A percentile compares a stretch with the other conserved stretches of the same genome.
Evolutionary conservation across 2,113 vertebrate species (phyloP).

Genomic region (Cyprinodon variegatus): DNA sequence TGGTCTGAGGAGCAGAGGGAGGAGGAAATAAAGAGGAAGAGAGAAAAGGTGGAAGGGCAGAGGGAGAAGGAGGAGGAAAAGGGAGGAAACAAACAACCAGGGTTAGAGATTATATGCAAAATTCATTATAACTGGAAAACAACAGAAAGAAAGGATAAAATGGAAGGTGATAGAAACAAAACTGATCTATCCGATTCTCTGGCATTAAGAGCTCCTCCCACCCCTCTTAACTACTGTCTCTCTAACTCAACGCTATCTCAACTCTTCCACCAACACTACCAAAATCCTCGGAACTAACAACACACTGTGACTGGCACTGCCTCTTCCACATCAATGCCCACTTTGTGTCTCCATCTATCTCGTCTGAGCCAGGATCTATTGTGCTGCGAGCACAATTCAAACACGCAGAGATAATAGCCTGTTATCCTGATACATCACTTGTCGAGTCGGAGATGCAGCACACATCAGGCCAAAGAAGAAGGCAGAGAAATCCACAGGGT

Average conservation of each 20-base stretch:
- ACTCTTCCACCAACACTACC: slow-evolving; percentile 14
- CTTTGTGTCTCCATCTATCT: slow-evolving; percentile 55
- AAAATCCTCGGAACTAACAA: slow-evolving; percentile 25
- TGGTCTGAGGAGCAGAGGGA: slow-evolving; percentile 83
- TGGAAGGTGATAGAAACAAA: slow-evolving; percentile 17
- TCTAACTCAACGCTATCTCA: slow-evolving; percentile 10
- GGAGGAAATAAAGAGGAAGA: slow-evolving; percentile 58
- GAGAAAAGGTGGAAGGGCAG: slow-evolving; percentile 47
- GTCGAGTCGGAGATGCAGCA: neutral
- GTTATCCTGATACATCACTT: slow-evolving; percentile 4
- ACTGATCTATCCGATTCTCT: neutral
- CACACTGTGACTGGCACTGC: slow-evolving; percentile 53
- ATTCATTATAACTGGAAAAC: slow-evolving; percentile 37
- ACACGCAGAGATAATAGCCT: neutral
- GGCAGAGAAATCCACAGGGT: neutral
- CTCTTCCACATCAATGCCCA: slow-evolving; percentile 49
- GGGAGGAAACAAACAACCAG: slow-evolving; percentile 65
- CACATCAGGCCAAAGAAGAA: neutral
- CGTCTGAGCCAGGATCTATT: slow-evolving; percentile 15
- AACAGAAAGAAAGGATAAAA: slow-evolving; percentile 25
- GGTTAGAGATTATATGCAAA: slow-evolving; percentile 60
- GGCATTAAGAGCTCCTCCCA: neutral
- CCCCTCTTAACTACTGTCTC: neutral
- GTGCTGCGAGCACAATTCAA: neutral
- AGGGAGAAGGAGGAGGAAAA: slow-evolving; percentile 32